Evolutionary conservation across 2,888 invertebrate genomes (phyloP).

Genomic region (Glyphotaelius pellucidus): DNA sequence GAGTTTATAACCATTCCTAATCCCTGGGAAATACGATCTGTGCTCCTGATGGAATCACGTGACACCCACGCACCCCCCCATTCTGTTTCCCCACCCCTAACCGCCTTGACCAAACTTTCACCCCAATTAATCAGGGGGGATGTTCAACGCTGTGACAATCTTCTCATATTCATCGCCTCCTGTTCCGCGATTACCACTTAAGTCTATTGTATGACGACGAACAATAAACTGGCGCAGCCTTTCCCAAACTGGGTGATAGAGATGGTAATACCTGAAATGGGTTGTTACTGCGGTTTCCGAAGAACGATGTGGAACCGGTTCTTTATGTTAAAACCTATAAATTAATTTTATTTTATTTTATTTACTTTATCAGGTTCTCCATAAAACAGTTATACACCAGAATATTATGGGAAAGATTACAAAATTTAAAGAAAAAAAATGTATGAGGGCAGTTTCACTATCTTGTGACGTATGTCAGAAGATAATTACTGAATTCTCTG

Average conservation of each 20-base stretch:
- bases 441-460: too few relatives aligned
- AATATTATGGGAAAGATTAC: too few relatives aligned
- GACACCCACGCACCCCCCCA: not conserved
- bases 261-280: too few relatives aligned
- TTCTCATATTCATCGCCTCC: constrained; percentile 35
- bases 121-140: constrained; percentile 36
- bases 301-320: too few relatives aligned
- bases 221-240: not conserved
- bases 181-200: not conserved
- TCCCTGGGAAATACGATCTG: not conserved
- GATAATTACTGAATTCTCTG: too few relatives aligned
- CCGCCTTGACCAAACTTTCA: constrained; percentile 42
- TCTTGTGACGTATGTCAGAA: too few relatives aligned
- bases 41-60: not conserved
- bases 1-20: not conserved
- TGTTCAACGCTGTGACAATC: constrained; percentile 34
- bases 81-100: not conserved
- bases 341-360: too few relatives aligned
- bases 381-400: too few relatives aligned
- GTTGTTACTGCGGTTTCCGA: too few relatives aligned
- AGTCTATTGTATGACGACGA: not conserved
- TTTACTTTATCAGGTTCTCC: too few relatives aligned
- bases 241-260: not conserved
- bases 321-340: too few relatives aligned
- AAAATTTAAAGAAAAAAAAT: too few relatives aligned